Evolutionary conservation across 2,888 invertebrate species (phyloP), one percentile per base, ranked within the genome.

Genomic region (Salticus scenicus): DNA sequence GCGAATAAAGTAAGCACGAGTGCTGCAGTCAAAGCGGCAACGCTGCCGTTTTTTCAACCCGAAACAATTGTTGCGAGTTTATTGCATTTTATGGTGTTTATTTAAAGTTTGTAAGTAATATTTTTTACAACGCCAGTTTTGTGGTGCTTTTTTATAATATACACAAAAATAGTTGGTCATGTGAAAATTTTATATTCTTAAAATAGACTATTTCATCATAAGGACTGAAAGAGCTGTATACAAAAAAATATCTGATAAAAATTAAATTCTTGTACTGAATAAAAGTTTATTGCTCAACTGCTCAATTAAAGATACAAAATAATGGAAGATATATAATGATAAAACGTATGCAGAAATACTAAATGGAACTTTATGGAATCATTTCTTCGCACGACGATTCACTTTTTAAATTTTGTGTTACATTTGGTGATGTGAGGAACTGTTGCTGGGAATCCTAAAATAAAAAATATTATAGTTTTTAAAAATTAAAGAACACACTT

Each of bases 341-440:
- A 20, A 57, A 24, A 57, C 7, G 24, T 17, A 57, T 57, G 57
- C 24, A 57, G 7, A 66, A 30, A n/a, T n/a, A n/a, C n/a, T n/a
- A n/a, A n/a, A 31, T 31, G 31, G 30, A 31, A 37, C 24, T 70
- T 72, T 70, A 86, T 69, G 86, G 69, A 86, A 76, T 86, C 86
- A 86, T 86, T 79, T 86, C 86, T 76, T 86, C 86, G 51, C 28
- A 66, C 37, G 86, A 72, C 66, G 86, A 70, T 57, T 86, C 86
- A 72, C 33, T 80, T 33, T 80, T 80, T 64, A 86, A 70, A 84
- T 74, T 78, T 64, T 78, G 57, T 63, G 78, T 78, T 30, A 74
- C 70, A 74, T 78, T 78, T 74, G 84, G 74, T 63, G 84, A 74
- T 31, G 71, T 63, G 64, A 84, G 84, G 73, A 84, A 78, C 69